Base-by-base conservation (phyloP, 2,113 vertebrate genomes). In the Nerophis ophidion region DNA sequence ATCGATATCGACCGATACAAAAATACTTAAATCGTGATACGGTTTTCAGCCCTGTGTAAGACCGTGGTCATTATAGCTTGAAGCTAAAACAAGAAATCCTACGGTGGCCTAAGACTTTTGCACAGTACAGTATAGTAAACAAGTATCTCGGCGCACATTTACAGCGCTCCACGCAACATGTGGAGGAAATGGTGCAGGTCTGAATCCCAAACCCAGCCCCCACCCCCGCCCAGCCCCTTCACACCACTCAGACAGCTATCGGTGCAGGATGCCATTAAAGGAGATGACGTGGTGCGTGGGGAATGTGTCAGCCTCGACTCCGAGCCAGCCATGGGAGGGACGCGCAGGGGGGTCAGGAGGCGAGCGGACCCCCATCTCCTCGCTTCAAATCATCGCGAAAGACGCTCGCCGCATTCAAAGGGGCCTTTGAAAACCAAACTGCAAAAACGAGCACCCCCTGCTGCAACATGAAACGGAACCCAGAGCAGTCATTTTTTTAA, bases 251-350 rank as follows among this genome's bases (percentile, higher is more conserved):
- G 38, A 9, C 16, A 17, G 16, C 7, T 11, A 56, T 56, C 35
- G 19, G 44, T 19, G 71, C 72, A 64, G 71, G 69, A 74, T 65
- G 73, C 76, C 26, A 19, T 17, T 47, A 59, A 58, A 17, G 56
- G 42, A 53, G 52, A 61, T 74, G 74, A 77, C 15, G 68, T 74
- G 8, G 56, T 7, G 45, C 13, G 50, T 63, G 61, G 70, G 84
- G 86, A 86, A 88, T 84, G 81, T 62, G 45, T 15, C 35, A 64
- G 61, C 55, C 61, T 70, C 61, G 68, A n/a, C 40, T 11, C 64
- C 13, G 59, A 56, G 57, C 49, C 72, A 74, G 67, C 60, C 51
- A 44, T 60, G 64, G 61, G 63, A 73, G 35, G 55, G 35, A 9
- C 9, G 35, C 8, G 8, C 4, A n/a, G n/a, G 53, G 36, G 34